Evolutionary conservation across 2,888 invertebrate genomes (phyloP), one percentile per base, ranked within the genome.

Genomic region (Pristionchus maxplancki): DNA sequence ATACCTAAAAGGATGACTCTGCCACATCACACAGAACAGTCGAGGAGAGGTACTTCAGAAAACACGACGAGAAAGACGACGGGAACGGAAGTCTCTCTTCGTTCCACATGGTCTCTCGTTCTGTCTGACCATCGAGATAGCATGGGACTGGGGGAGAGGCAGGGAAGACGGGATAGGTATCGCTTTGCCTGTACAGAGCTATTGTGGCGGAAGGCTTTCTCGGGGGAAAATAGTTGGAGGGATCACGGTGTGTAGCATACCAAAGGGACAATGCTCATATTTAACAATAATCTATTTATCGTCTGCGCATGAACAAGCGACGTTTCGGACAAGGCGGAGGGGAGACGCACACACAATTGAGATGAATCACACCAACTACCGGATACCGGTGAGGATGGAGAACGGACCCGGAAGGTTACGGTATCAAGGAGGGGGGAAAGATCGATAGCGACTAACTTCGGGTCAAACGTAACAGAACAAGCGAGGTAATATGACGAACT

Each of bases 261-360:
- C 9, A 64, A 64, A n/a, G 31, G 4, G 64, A 6, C 20, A 58
- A n/a, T n/a, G 37, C 37, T 37, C 71, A 15, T 6, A 20, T 48
- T 78, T 78, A 78, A 78, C 78, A 78, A 78, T 71, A 78, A 44
- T 24, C 58, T 78, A n/a, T n/a, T 78, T 78, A 78, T 78, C 48
- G 78, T 8, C 40, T 71, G 44, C 28, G 78, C 78, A 48, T 74
- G 17, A 40, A 78, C 78, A 78, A 44, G 78, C n/a, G 78, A 78
- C 44, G 44, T 78, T 78, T 78, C 48, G 78, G 78, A 78, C 20
- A 78, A 8, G 71, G 40, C 37, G 20, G 34, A 15, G 17, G 40
- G 40, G 74, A 48, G n/a, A 78, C 44, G 44, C 44, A 44, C 37
- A 71, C 37, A 37, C 71, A n/a, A 58, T n/a, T 11, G 62, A 64